Percentiles rank a stretch among this genome's conserved stretches.
phyloP scores from a whole-genome alignment of 2,113 vertebrate genomes.

The Nothoprocta perdicaria region DNA sequence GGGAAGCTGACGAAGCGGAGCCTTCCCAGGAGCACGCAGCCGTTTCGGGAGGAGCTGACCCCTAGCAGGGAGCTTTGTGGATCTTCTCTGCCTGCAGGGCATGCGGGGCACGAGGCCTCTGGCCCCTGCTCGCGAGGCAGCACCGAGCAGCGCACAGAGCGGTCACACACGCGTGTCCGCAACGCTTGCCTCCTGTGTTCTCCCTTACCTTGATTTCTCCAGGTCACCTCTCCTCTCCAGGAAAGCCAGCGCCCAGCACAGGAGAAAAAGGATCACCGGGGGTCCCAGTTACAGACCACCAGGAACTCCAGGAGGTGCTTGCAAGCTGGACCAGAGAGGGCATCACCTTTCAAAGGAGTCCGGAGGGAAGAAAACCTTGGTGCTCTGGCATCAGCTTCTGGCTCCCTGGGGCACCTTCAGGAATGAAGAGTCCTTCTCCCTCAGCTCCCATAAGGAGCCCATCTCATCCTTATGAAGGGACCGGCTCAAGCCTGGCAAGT shows the following conservation, averaged over 20 bases:
- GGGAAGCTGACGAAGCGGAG: conserved; percentile 27
- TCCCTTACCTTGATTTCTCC: neutral
- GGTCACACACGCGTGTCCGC: neutral
- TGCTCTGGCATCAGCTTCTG: neutral
- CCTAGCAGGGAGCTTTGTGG: neutral
- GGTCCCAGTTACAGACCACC: no score
- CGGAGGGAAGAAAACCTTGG: neutral
- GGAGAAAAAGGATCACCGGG: neutral
- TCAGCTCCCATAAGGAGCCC: neutral
- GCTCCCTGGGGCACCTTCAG: neutral
- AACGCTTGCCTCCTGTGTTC: neutral
- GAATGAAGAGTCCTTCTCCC: neutral
- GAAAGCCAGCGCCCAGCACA: neutral
- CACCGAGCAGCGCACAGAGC: neutral
- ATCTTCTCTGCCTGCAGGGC: neutral
- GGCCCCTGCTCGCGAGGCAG: no score
- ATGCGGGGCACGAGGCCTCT: neutral
- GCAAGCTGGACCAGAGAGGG: neutral
- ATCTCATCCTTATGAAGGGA: neutral
- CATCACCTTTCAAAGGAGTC: neutral
- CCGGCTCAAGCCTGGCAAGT: neutral
- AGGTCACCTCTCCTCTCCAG: neutral
- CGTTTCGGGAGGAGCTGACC: neutral
- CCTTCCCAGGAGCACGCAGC: neutral
- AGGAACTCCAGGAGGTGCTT: rapidly evolving